Evolutionary conservation across 1,140 invertebrate species (phyloP).

Genomic region (Colletes gigas): DNA sequence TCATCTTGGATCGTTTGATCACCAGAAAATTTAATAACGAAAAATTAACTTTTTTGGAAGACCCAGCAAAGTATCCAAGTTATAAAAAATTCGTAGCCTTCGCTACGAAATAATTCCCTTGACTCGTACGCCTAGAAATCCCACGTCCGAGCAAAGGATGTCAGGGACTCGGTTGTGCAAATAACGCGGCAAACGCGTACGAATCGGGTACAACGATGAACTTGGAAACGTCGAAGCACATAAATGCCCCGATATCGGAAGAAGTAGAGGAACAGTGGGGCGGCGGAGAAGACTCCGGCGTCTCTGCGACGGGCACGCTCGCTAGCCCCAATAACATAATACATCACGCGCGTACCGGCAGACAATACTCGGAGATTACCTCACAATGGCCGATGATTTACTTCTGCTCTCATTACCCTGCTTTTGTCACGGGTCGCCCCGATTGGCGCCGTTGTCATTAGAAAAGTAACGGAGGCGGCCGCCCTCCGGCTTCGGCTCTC

Average conservation of each 20-base stretch:
- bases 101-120: no score
- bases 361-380: constrained; percentile 77
- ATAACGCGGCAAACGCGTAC: background rate
- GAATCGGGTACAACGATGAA: background rate
- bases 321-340: constrained; percentile 75
- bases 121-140: no score
- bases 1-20: no score
- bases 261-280: constrained; percentile 26
- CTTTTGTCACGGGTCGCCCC: constrained; percentile 71
- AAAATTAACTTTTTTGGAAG: no score
- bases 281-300: constrained; percentile 24
- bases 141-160: no score
- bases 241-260: constrained; percentile 43
- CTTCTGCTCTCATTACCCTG: constrained; percentile 77
- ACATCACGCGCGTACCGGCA: constrained; percentile 72
- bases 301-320: constrained; percentile 53
- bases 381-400: constrained; percentile 79
- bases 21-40: no score
- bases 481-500: constrained; percentile 55
- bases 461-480: constrained; percentile 76
- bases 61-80: no score
- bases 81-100: no score
- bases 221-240: constrained; percentile 12
- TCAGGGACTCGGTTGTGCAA: background rate
- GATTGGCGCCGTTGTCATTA: constrained; percentile 73